A percentile compares a stretch with the other conserved stretches of the same genome.
Evolutionary conservation across 2,888 invertebrate species (phyloP).

Genomic region (Eupithecia inturbata): DNA sequence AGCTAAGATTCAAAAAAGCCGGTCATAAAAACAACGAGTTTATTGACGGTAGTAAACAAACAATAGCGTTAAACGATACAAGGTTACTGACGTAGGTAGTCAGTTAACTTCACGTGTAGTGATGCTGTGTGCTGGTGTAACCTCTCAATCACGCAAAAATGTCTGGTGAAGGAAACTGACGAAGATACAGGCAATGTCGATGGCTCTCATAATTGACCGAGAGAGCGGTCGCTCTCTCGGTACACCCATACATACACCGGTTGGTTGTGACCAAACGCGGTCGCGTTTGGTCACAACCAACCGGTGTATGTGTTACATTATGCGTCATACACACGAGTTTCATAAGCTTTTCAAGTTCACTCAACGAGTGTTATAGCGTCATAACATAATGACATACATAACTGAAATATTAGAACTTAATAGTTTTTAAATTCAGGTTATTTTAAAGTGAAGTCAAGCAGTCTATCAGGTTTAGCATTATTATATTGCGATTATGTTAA

Average conservation of each 20-base stretch:
- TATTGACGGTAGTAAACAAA: conserved; percentile 42
- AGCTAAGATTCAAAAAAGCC: conserved; percentile 25
- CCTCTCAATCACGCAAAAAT: conserved; percentile 51
- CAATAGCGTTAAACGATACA: conserved; percentile 50
- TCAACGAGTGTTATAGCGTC: conserved; percentile 31
- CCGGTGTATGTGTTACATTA: conserved; percentile 50
- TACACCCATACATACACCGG: too few species aligned
- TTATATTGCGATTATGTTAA: not conserved
- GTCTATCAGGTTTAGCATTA: not conserved
- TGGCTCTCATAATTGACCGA: conserved; percentile 62
- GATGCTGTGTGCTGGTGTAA: conserved; percentile 18
- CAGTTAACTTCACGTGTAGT: conserved; percentile 42
- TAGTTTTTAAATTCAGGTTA: not conserved
- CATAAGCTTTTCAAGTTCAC: conserved; percentile 55
- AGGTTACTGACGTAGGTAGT: conserved; percentile 52
- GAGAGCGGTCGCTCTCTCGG: conserved; percentile 58
- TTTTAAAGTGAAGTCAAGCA: not conserved
- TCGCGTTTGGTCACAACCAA: conserved; percentile 53
- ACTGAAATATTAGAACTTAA: conserved; percentile 26
- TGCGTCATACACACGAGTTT: conserved; percentile 48
- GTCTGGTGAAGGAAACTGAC: conserved; percentile 62
- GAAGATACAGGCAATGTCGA: conserved; percentile 68
- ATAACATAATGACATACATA: conserved; percentile 35
- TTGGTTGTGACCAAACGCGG: too few species aligned
- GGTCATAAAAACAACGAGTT: conserved; percentile 31